Conservation (phyloP, 2,113 vertebrate genomes). For the Aldabrachelys gigantea region DNA sequence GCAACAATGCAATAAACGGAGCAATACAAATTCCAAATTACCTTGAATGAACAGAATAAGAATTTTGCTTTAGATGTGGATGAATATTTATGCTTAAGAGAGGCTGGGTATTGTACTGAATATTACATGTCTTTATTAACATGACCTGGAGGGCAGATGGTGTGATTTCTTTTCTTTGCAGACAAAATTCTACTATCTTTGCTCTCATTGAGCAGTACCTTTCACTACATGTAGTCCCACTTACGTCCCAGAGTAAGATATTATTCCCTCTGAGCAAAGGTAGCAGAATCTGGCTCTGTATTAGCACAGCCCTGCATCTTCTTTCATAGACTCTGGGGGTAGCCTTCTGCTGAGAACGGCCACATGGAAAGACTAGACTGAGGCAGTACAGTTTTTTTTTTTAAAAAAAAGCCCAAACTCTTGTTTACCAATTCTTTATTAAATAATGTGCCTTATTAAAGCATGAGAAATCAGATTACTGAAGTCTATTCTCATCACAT, state of each 20-base stretch:
- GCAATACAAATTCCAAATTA: slow-evolving; percentile 13
- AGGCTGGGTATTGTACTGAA: slow-evolving; percentile 2
- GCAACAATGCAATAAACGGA: neutral
- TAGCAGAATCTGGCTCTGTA: neutral
- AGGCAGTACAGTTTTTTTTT: neutral
- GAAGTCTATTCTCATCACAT: neutral
- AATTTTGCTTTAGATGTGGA: slow-evolving; percentile 23
- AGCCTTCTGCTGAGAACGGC: neutral
- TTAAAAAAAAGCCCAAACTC: neutral
- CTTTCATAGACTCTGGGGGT: neutral
- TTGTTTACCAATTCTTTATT: neutral
- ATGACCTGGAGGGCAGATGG: neutral
- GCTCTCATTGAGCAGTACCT: neutral
- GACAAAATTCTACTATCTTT: neutral
- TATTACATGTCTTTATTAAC: slow-evolving; percentile 29
- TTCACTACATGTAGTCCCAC: neutral
- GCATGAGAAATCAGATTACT: neutral
- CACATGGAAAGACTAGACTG: neutral
- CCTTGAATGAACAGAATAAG: neutral
- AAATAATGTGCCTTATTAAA: neutral
- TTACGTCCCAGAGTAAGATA: neutral
- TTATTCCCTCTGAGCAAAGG: neutral
- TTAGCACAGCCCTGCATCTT: neutral
- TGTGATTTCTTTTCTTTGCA: slow-evolving; percentile 1
- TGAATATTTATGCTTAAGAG: slow-evolving; percentile 53